These are phyloP conservation scores for Tetrao urogallus DNA, from an alignment of 2,113 vertebrate species.

Conservation along the genomic window DNA sequence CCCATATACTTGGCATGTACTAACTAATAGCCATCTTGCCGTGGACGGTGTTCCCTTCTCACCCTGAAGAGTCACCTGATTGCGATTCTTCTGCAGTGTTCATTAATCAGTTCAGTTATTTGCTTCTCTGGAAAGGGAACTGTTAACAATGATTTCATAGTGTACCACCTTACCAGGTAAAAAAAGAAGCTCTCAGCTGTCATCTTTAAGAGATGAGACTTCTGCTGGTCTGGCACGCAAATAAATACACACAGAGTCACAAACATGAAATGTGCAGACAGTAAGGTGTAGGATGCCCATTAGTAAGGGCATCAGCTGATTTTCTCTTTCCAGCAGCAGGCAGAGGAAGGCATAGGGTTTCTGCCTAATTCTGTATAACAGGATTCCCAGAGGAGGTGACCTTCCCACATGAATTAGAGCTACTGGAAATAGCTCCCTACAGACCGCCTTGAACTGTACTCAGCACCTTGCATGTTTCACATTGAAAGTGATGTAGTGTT, in stretches of 20 bases:
- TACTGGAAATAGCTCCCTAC: not conserved
- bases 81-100: not conserved
- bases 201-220: not conserved
- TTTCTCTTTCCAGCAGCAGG: not conserved
- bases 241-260: not conserved
- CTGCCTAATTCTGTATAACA: not conserved
- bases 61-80: not conserved
- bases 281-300: not conserved
- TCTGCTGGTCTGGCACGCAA: not conserved
- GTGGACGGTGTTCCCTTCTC: not conserved
- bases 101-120: not conserved
- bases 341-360: not conserved
- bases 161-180: not conserved
- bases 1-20: not conserved
- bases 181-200: not conserved
- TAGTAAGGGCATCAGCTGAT: not conserved
- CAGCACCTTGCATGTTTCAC: not conserved
- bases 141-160: not conserved
- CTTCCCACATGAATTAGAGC: constrained; percentile 6
- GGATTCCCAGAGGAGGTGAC: not conserved
- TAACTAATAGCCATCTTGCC: not conserved
- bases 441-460: not conserved
- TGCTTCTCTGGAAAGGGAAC: not conserved
- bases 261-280: not conserved
- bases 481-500: not conserved